Evolutionary conservation across 2,797 vertebrate species (phyloP).

Genomic region (Morus bassanus): DNA sequence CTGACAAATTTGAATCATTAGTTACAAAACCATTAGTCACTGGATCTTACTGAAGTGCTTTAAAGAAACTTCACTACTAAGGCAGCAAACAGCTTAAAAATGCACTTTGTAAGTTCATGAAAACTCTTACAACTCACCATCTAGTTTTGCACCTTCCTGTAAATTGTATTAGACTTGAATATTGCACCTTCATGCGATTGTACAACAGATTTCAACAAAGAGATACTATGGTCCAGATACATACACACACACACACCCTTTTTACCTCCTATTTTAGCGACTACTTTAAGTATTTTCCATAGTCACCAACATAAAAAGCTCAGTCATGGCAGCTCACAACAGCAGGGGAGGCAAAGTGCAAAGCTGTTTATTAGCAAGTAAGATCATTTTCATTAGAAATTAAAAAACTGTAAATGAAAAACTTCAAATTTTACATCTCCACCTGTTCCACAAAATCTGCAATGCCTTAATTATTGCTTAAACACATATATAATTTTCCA

Average conservation of each 20-base stretch:
- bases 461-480: not conserved
- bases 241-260: not conserved
- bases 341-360: not conserved
- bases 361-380: not conserved
- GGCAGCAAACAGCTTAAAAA: not conserved
- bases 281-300: not conserved
- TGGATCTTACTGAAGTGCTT: not conserved
- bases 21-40: not conserved
- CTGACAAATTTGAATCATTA: not conserved
- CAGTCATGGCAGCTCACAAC: not conserved
- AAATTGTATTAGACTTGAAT: not conserved
- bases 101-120: not conserved
- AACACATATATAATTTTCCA: not conserved
- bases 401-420: not conserved
- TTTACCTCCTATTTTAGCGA: not conserved
- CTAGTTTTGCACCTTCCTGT: not conserved
- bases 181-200: not conserved
- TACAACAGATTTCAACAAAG: not conserved
- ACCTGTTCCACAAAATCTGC: not conserved
- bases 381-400: conserved; percentile 21
- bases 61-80: not conserved
- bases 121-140: not conserved
- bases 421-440: not conserved
- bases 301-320: not conserved
- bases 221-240: not conserved